Conservation (phyloP, 2,113 vertebrate species). For the Fulica atra region DNA sequence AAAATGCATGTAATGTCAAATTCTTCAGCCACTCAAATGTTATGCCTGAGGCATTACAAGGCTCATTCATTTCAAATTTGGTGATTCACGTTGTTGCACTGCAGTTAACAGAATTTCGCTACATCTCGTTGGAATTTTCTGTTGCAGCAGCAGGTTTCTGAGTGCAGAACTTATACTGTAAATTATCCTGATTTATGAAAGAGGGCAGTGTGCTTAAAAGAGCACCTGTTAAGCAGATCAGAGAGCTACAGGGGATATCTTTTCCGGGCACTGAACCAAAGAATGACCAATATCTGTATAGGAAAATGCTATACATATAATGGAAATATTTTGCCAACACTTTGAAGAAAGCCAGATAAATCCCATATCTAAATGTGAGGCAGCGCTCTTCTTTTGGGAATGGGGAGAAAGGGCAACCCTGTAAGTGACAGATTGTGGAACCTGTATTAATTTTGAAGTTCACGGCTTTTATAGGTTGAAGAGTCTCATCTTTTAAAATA, state of each 20-base stretch:
- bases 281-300: not conserved
- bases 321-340: not conserved
- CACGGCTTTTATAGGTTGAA: not conserved
- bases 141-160: not conserved
- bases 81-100: conserved; percentile 12
- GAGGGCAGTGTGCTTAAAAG: not conserved
- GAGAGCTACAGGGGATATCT: not conserved
- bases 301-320: not conserved
- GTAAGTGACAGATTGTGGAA: not conserved
- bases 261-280: not conserved
- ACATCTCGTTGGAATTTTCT: not conserved
- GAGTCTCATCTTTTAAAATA: conserved; percentile 32
- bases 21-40: conserved; percentile 50
- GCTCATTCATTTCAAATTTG: conserved; percentile 65
- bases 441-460: not conserved
- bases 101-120: conserved; percentile 32
- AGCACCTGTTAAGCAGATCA: conserved; percentile 7
- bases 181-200: conserved; percentile 41
- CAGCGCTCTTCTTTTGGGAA: not conserved
- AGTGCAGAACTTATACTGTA: not conserved
- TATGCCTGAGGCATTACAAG: conserved; percentile 62
- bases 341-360: not conserved
- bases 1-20: conserved; percentile 30
- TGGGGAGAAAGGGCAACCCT: not conserved
- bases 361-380: not conserved